Conservation (phyloP, 1,140 invertebrate species). For the Polypedilum pembai region DNA sequence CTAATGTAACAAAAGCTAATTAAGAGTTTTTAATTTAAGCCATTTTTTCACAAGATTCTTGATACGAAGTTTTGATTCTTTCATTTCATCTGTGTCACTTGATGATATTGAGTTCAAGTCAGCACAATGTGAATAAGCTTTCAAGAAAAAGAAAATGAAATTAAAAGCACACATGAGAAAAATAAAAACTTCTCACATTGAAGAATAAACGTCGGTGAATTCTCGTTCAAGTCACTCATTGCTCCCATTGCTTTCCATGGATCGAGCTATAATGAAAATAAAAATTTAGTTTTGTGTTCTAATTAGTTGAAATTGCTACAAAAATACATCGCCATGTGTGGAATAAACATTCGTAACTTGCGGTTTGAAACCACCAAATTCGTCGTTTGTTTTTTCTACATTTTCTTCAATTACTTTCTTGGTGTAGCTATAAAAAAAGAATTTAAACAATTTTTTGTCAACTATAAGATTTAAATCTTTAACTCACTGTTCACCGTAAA, state of each 20-base stretch:
- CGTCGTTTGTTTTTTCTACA: constrained; percentile 50
- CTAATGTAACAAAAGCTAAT: too few species aligned
- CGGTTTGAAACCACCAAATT: constrained; percentile 52
- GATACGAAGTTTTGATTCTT: not conserved
- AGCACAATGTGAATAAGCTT: not conserved
- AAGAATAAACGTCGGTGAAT: not conserved
- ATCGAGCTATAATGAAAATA: not conserved
- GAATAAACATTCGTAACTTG: constrained; percentile 55
- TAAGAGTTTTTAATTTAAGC: not conserved
- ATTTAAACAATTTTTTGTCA: not conserved
- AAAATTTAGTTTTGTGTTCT: not conserved
- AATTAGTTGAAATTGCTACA: not conserved
- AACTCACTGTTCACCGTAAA: not conserved
- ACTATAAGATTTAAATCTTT: not conserved
- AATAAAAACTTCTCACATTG: not conserved
- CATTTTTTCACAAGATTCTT: not conserved
- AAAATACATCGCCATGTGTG: constrained; percentile 32
- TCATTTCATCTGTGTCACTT: not conserved
- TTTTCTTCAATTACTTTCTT: constrained; percentile 44
- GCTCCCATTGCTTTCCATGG: not conserved
- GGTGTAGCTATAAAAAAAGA: constrained; percentile 47
- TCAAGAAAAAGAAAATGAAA: not conserved
- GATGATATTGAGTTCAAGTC: not conserved
- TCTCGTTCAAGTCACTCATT: not conserved
- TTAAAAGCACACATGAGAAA: not conserved